Conservation (phyloP, 2,888 invertebrate genomes). For the Agrotis segetum region DNA sequence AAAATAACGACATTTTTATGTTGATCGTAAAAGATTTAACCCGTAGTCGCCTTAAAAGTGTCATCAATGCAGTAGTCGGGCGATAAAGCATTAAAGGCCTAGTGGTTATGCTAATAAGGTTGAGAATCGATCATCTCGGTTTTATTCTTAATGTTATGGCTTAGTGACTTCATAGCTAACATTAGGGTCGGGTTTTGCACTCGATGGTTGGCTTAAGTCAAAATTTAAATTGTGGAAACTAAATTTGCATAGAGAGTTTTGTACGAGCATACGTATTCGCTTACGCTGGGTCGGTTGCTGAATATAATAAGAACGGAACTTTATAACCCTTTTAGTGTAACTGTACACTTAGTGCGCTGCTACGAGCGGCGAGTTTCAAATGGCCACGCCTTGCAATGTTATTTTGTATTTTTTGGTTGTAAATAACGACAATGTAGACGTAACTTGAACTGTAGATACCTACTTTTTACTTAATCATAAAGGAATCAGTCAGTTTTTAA, state of each 20-base stretch:
- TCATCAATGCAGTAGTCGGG: slow-evolving; percentile 69
- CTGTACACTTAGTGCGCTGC: neutral
- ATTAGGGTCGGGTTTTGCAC: slow-evolving; percentile 66
- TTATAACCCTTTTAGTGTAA: slow-evolving; percentile 26
- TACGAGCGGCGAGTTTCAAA: neutral
- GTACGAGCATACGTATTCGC: slow-evolving; percentile 27
- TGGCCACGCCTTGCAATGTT: neutral
- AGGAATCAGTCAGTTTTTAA: too few species aligned
- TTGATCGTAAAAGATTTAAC: slow-evolving; percentile 79
- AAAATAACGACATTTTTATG: slow-evolving; percentile 79
- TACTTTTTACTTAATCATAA: too few species aligned
- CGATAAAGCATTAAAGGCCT: slow-evolving; percentile 69
- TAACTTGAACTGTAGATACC: too few species aligned
- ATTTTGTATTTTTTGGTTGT: neutral
- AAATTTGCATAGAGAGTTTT: slow-evolving; percentile 59
- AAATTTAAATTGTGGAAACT: slow-evolving; percentile 64
- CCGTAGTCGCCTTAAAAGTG: slow-evolving; percentile 71
- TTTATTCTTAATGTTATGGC: slow-evolving; percentile 65
- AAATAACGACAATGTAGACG: too few species aligned
- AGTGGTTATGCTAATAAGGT: slow-evolving; percentile 68
- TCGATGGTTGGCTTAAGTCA: slow-evolving; percentile 55
- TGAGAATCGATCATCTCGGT: slow-evolving; percentile 66
- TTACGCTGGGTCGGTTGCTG: slow-evolving; percentile 13
- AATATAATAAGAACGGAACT: slow-evolving; percentile 41
- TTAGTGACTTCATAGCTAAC: slow-evolving; percentile 67